Base-by-base conservation (phyloP, 2,797 vertebrate genomes). In the Mareca strepera region DNA sequence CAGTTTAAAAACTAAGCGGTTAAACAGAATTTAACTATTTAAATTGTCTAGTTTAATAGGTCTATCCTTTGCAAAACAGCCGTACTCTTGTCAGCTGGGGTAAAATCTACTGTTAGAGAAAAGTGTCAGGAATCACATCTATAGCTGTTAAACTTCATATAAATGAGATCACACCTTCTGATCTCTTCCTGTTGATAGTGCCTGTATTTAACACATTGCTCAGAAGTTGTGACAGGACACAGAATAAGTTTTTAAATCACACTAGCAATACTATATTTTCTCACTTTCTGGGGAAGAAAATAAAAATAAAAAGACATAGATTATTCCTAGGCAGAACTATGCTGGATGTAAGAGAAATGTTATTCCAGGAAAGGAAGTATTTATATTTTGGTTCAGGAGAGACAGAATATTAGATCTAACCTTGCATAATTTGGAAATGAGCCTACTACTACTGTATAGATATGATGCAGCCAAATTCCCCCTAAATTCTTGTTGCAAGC, bases 111-210 rank as follows among this genome's bases (percentile, higher is more conserved):
- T 79, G 55, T 73, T 48, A 35, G 35, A 68, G 37, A 59, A 64
- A 94, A 82, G 83, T 88, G 83, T 77, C 80, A 86, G 74, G 35
- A 60, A 5, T 96, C 66, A 67, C 70, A 89, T 90, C 52, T 85
- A 74, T 52, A 91, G 73, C 60, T 78, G 84, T 46, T 92, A 92
- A 92, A 46, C 48, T 76, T 77, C 80, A 63, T 52, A 92, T 74
- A 91, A 96, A 96, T 60, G 67, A 89, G 68, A 74, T 94, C 62
- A 79, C 86, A 93, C 82, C 33, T 94, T 81, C 85, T 77, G 75
- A 93, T 84, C 56, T 92, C 77, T 79, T 92, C 31, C 43, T 18
- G 67, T 58, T 4, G 6, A 76, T 59, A 62, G 39, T 76, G 62
- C 56, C 48, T 67, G 46, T 52, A 66, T 59, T 94, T 87, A 76